Evolutionary conservation across 2,113 vertebrate species (phyloP).

Genomic region (rat (Rattus norvegicus)): GRCr8 NC_086033.1:19117501-19118000

Average conservation of each 20-base stretch:
- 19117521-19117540: slow-evolving; percentile 15
- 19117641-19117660: slow-evolving; percentile 87
- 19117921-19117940: slow-evolving; percentile 26
- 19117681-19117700: slow-evolving; percentile 87
- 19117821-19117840: slow-evolving; percentile 51
- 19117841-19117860: slow-evolving; percentile 45
- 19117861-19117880: neutral
- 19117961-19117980: neutral
- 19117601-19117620: slow-evolving; percentile 86
- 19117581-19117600: slow-evolving; percentile 90
- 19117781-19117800: slow-evolving; percentile 35
- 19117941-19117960: slow-evolving; percentile 43
- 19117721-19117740: slow-evolving; percentile 38
- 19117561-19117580: slow-evolving; percentile 87
- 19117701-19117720: slow-evolving; percentile 1
- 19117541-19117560: slow-evolving; percentile 53
- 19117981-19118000: slow-evolving; percentile 31
- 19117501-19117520: slow-evolving; percentile 24
- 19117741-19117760: slow-evolving; percentile 9
- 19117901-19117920: slow-evolving; percentile 24
- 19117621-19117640: slow-evolving; percentile 86
- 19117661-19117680: slow-evolving; percentile 87
- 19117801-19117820: neutral
- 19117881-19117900: slow-evolving; percentile 33
- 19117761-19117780: slow-evolving; percentile 27